Evolutionary conservation across 2,113 vertebrate genomes (phyloP).

Genomic region (Micromys minutus): DNA sequence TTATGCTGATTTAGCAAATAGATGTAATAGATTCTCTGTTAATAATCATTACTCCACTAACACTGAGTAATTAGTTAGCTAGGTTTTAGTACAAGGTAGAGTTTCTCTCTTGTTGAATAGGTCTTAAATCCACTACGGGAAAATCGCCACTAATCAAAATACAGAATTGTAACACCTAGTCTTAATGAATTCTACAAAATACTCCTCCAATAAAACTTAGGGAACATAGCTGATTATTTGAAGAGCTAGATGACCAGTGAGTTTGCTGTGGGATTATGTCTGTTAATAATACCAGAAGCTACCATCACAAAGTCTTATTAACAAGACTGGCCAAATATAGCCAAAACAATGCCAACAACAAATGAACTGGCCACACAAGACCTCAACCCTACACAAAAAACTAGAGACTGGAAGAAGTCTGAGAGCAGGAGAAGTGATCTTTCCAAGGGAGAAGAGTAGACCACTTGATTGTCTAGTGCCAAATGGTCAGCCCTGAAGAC

Average conservation of each 20-base stretch:
- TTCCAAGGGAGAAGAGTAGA: not conserved
- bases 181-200: not conserved
- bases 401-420: not conserved
- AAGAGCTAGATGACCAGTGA: not conserved
- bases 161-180: not conserved
- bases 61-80: not conserved
- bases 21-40: not conserved
- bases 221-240: not conserved
- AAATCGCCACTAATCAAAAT: not conserved
- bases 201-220: not conserved
- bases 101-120: not conserved
- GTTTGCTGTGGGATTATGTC: not conserved
- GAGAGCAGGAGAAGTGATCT: not conserved
- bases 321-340: not conserved
- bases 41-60: not conserved
- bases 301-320: not conserved
- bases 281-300: not conserved
- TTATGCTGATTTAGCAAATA: not conserved
- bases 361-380: not conserved
- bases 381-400: not conserved
- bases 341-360: not conserved
- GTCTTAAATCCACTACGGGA: not conserved
- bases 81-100: not conserved
- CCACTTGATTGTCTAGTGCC: not conserved
- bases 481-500: not conserved